Evolutionary conservation across 2,113 vertebrate species (phyloP).

Genomic region (Scatophagus argus): DNA sequence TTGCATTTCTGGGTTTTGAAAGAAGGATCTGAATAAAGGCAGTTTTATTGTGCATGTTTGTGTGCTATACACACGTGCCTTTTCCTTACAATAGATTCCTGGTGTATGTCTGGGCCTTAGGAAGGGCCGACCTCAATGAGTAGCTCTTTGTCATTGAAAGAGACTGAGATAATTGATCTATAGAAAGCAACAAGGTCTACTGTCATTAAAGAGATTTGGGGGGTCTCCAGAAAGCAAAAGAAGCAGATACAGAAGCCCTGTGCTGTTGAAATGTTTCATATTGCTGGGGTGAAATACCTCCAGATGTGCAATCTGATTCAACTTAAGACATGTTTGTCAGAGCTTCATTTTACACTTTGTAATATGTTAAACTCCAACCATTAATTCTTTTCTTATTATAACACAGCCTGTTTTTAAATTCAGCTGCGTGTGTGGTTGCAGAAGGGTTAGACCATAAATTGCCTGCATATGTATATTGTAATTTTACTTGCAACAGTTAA

Average conservation of each 20-base stretch:
- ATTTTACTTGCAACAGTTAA: neutral
- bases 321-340: conserved; percentile 53
- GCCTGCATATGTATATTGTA: neutral
- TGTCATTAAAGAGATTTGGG: conserved; percentile 60
- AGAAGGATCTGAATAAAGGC: conserved; percentile 55
- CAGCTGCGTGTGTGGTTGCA: conserved; percentile 11
- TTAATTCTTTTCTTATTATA: conserved; percentile 34
- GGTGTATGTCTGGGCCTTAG: conserved; percentile 51
- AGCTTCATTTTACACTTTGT: conserved; percentile 44
- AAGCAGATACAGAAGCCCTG: conserved; percentile 43
- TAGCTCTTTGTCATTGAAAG: conserved; percentile 73
- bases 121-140: conserved; percentile 58
- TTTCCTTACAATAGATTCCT: conserved; percentile 64
- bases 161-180: conserved; percentile 80
- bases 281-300: conserved; percentile 57
- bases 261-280: conserved; percentile 57
- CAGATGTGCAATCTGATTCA: conserved; percentile 59
- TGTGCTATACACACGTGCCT: conserved; percentile 62
- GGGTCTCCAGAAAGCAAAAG: conserved; percentile 53
- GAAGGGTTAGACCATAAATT: conserved; percentile 10
- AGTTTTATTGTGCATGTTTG: conserved; percentile 69
- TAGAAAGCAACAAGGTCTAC: conserved; percentile 67
- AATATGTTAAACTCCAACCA: conserved; percentile 56
- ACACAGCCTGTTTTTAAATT: conserved; percentile 26
- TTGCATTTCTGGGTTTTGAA: conserved; percentile 58